Conservation (phyloP, 2,113 vertebrate species). For the Piaya cayana region DNA sequence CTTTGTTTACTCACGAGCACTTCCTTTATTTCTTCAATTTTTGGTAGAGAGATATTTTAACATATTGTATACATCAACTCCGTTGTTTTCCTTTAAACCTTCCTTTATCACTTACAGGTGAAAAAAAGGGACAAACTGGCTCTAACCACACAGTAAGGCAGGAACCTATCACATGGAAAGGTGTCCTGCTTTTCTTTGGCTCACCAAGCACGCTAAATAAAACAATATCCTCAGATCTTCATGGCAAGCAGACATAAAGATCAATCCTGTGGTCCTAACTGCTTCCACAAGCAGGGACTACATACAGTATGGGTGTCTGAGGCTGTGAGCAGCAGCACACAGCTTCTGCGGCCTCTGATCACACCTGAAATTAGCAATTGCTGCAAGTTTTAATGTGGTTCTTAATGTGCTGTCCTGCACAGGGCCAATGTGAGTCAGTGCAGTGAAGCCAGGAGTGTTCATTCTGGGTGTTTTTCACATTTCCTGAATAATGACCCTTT, state of each 20-base stretch:
- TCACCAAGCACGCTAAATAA: not conserved
- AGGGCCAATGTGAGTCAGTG: not conserved
- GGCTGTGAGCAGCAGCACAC: not conserved
- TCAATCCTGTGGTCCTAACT: not conserved
- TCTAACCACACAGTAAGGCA: not conserved
- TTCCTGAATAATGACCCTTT: not conserved
- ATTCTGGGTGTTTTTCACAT: not conserved
- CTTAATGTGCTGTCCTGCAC: not conserved
- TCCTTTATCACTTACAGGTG: not conserved
- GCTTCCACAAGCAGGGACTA: fast-evolving
- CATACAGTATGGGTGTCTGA: fast-evolving
- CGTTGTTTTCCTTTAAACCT: not conserved
- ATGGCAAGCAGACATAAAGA: not conserved
- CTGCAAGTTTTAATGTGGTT: not conserved
- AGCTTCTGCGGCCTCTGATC: not conserved
- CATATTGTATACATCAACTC: not conserved
- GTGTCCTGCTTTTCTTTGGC: not conserved
- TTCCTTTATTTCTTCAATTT: not conserved
- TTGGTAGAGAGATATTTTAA: constrained; percentile 23
- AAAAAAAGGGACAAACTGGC: not conserved
- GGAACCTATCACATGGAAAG: not conserved
- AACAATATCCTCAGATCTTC: not conserved
- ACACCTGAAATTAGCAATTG: not conserved
- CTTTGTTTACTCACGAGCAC: not conserved
- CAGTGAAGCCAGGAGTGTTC: not conserved